Evolutionary conservation across 2,113 vertebrate genomes (phyloP), one percentile per base, ranked within the genome.

Genomic region (Neodon shergylaensis): DNA sequence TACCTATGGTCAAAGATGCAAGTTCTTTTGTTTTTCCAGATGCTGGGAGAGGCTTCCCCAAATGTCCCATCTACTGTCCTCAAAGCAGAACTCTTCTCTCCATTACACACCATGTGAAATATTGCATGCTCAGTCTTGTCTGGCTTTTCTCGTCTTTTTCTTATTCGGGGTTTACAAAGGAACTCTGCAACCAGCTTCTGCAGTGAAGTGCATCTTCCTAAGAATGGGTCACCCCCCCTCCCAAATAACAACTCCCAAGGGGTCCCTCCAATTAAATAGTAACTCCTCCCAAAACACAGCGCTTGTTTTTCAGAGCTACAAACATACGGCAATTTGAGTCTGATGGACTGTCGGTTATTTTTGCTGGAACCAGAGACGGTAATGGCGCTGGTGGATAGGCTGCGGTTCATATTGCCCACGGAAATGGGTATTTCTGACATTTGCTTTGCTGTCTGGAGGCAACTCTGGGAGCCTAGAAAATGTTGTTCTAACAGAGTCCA

Each of bases 171-270:
- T 95, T 97, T 97, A 82, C 66, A 93, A 47, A 95, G 84, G 87
- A 91, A 95, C 73, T 77, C 89, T 65, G 78, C 88, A 96, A 93
- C 65, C 87, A 96, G 78, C 86, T 94, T 91, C 78, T 73, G 61
- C 93, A 90, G 72, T 88, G 72, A 95, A 87, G 39, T 93, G 66
- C 81, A 85, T 92, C 88, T 96, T 97, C 97, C 96, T 82, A 91
- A 83, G 95, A 91, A 91, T 70, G 96, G 90, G 87, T 90, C 10
- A 9, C 31, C 22, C 0, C 26, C 93, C 88, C 58, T 83, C 44
- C 36, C 21, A 72, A 72, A 72, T 72, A 72, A 17, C 70, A 39
- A 72, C n/a, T 72, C 70, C 70, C 39, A n/a, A 72, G 36, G 70
- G 70, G n/a, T 72, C 19, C 19, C 70, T 72, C n/a, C n/a, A 72